Percentiles rank a stretch among this genome's conserved stretches.
phyloP scores from a whole-genome alignment of 2,888 invertebrate genomes.

The Galerucella calmariensis region DNA sequence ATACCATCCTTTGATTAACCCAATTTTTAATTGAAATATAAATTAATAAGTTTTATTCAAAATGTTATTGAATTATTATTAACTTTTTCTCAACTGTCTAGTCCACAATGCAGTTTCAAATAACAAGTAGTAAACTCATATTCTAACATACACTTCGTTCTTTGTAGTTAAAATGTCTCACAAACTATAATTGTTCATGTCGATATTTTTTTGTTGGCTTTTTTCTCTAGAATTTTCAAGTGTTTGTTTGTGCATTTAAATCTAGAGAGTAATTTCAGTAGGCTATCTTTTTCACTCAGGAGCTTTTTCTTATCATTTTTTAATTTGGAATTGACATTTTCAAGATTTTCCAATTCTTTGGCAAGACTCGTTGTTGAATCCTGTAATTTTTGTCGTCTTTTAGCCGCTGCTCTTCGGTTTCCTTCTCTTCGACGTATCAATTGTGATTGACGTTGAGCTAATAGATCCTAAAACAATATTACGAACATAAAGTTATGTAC shows the following conservation, averaged over 20 bases:
- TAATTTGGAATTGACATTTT: not conserved
- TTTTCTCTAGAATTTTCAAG: not conserved
- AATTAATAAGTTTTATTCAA: no score
- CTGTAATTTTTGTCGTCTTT: not conserved
- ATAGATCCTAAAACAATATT: not conserved
- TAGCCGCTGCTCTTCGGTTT: not conserved
- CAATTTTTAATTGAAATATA: no score
- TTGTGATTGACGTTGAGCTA: not conserved
- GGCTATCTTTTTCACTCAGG: not conserved
- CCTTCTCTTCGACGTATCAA: not conserved
- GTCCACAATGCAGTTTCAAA: no score
- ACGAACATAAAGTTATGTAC: no score
- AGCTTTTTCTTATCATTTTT: not conserved
- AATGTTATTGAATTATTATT: no score
- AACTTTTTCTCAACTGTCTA: no score
- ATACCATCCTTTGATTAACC: no score
- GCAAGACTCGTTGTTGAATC: not conserved
- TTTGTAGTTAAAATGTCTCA: no score
- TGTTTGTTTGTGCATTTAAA: slow-evolving; percentile 1
- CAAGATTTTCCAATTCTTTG: not conserved
- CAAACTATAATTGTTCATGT: no score
- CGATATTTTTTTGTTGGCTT: no score
- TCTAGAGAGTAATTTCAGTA: not conserved
- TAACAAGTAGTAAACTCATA: no score
- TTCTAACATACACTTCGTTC: no score